These are phyloP conservation scores for Mycetomoellerius zeteki DNA, from an alignment of 1,140 invertebrate species.

Conservation along the genomic window DNA sequence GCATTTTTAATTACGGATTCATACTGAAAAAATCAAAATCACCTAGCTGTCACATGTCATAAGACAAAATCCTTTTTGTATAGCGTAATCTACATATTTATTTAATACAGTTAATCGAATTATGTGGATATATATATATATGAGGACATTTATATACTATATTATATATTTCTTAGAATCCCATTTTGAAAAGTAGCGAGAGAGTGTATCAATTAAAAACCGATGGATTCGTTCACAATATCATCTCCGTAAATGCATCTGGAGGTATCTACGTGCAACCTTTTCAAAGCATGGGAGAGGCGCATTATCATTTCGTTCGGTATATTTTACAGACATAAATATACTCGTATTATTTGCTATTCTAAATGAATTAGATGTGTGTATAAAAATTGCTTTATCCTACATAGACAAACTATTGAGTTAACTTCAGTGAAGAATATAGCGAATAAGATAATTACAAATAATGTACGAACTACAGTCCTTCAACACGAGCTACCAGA, in stretches of 20 bases:
- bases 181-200: slow-evolving; percentile 83
- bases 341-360: slow-evolving; percentile 13
- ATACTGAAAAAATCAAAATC: too few species aligned
- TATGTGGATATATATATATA: neutral
- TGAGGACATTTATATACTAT: neutral
- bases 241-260: slow-evolving; percentile 82
- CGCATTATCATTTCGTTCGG: slow-evolving; percentile 80
- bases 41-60: too few species aligned
- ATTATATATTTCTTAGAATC: slow-evolving; percentile 57
- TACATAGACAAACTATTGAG: slow-evolving; percentile 75
- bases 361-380: neutral
- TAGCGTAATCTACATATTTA: neutral
- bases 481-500: slow-evolving; percentile 83
- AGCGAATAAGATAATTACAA: slow-evolving; percentile 68
- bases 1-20: too few species aligned
- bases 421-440: slow-evolving; percentile 74
- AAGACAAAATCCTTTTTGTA: too few species aligned
- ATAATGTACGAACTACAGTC: slow-evolving; percentile 69
- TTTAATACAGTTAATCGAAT: slow-evolving; percentile 15
- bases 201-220: slow-evolving; percentile 80
- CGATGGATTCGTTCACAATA: slow-evolving; percentile 57
- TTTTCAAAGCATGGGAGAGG: slow-evolving; percentile 84
- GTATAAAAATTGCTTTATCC: neutral
- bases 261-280: slow-evolving; percentile 84
- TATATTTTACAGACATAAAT: slow-evolving; percentile 13